Evolutionary conservation across 2,797 vertebrate species (phyloP).

Genomic region (Masticophis lateralis): DNA sequence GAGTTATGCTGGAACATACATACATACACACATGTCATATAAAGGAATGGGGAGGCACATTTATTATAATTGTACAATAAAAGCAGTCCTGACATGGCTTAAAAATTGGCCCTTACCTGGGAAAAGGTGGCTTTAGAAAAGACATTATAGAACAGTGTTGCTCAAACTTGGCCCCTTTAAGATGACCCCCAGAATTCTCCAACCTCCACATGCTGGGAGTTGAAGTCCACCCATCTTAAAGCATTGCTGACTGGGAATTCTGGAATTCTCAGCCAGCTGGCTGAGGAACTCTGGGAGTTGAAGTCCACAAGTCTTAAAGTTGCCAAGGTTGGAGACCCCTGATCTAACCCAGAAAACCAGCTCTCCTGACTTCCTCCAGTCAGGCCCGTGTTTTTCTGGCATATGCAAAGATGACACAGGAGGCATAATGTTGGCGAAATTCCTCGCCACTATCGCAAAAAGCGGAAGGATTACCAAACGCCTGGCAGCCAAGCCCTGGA

Average conservation of each 20-base stretch:
- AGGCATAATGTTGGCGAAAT: background rate
- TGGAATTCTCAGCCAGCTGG: background rate
- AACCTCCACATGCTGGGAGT: background rate
- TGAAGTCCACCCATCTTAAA: background rate
- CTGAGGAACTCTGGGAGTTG: no score
- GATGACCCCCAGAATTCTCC: background rate
- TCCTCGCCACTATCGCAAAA: conserved; percentile 14
- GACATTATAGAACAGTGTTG: background rate
- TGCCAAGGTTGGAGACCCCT: no score
- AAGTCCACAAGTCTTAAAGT: no score
- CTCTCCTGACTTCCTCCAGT: background rate
- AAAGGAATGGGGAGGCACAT: background rate
- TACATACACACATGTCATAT: background rate
- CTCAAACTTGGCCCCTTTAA: background rate
- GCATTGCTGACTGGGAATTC: background rate
- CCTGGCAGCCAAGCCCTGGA: background rate
- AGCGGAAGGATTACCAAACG: conserved; percentile 27
- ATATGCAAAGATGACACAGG: background rate
- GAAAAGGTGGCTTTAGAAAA: background rate
- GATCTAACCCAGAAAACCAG: background rate
- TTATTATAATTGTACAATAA: background rate
- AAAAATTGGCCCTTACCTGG: background rate
- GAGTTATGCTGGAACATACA: no score
- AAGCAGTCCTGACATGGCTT: background rate
- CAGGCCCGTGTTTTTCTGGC: background rate